These are phyloP conservation scores for Clavelina lepadiformis DNA, from an alignment of 23 tunicate genomes.

Conservation along the genomic window DNA sequence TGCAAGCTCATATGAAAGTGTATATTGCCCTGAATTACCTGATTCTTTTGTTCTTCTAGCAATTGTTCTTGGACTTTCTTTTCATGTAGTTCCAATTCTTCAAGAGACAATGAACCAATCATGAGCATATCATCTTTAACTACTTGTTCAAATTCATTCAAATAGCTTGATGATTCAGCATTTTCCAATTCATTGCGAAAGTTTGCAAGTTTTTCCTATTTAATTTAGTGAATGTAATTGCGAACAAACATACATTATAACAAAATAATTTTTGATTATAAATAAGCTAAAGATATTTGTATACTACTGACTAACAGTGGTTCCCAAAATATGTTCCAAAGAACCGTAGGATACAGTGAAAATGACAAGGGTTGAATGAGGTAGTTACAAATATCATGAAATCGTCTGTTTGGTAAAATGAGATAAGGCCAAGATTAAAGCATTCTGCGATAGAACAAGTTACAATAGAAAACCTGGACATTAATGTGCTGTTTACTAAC, in stretches of 20 bases:
- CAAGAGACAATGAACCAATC: conserved; percentile 58
- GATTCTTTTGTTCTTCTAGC: conserved; percentile 18
- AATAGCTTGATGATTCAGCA: conserved; percentile 30
- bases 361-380: too few species aligned
- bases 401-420: too few species aligned
- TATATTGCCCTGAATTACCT: conserved; percentile 13
- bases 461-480: too few species aligned
- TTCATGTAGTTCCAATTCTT: conserved; percentile 56
- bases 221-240: conserved; percentile 12
- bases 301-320: too few species aligned
- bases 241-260: background rate
- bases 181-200: conserved; percentile 61
- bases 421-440: too few species aligned
- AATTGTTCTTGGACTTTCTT: conserved; percentile 49
- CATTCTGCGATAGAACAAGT: too few species aligned
- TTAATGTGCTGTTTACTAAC: too few species aligned
- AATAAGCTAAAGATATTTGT: background rate
- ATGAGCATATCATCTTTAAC: conserved; percentile 64
- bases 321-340: too few species aligned
- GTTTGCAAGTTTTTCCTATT: background rate
- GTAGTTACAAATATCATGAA: too few species aligned
- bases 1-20: background rate
- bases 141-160: conserved; percentile 82
- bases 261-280: background rate
- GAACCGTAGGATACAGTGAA: too few species aligned